Evolutionary conservation across 2,888 invertebrate species (phyloP).

Genomic region (Machimus atricapillus): DNA sequence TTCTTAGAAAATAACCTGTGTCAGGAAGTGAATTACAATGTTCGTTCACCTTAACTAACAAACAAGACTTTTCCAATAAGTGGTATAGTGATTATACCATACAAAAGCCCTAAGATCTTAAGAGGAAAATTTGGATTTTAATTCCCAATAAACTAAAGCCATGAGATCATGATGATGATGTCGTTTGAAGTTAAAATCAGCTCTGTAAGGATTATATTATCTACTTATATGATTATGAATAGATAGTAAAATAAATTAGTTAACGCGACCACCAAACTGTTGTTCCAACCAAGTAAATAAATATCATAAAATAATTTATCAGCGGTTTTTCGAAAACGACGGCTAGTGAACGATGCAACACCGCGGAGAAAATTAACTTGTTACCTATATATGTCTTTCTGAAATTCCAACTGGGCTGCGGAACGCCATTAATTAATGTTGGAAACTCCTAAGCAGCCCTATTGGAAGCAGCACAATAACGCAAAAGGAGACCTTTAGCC

Average conservation of each 20-base stretch:
- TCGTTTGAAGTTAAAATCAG: too few relatives aligned
- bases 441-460: conserved; percentile 15
- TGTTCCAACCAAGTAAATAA: not conserved
- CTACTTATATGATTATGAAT: not conserved
- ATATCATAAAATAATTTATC: not conserved
- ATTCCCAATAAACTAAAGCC: too few relatives aligned
- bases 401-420: not conserved
- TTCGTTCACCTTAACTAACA: too few relatives aligned
- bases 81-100: too few relatives aligned
- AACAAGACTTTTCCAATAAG: too few relatives aligned
- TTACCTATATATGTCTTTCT: not conserved
- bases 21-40: too few relatives aligned
- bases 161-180: too few relatives aligned
- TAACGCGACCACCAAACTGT: not conserved
- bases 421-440: conserved; percentile 27
- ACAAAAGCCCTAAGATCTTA: too few relatives aligned
- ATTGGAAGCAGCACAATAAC: not conserved
- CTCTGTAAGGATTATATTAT: not conserved
- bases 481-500: not conserved
- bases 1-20: too few relatives aligned
- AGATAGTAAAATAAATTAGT: not conserved
- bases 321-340: not conserved
- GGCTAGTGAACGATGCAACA: not conserved
- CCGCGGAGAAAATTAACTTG: conserved; percentile 26
- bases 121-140: too few relatives aligned